Base-by-base conservation (phyloP, 2,888 invertebrate genomes). In the Orthosia cruda region DNA sequence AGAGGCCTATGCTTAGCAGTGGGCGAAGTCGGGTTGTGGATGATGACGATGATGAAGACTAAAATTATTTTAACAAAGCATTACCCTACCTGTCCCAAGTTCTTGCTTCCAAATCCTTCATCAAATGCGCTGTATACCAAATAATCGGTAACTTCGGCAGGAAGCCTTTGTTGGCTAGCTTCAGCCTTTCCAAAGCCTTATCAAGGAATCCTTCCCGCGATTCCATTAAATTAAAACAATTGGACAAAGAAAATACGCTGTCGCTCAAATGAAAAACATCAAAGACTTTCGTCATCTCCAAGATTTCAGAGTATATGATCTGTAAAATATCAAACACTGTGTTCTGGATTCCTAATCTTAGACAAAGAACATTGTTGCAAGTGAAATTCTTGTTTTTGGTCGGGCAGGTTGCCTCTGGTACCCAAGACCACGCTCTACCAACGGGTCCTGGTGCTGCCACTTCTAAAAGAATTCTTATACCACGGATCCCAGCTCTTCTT, bases 391-490 rank as follows among this genome's bases (percentile, higher is more conserved):
- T 81, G 2, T 84, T 88, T 55, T 91, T 92, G 0, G 74, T 87
- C 0, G 91, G 89, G 67, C 95, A 95, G 1, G 86, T 89, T 57
- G 97, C 97, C 74, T 97, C 97, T 1, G 97, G 96, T 47, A 97
- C 97, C 98, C 98, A 98, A 73, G 98, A 98, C 98, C 98, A 98
- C 0, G 98, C 98, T 87, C 98, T 98, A 0, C 98, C 98, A 0
- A 98, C 98, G 86, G 99, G 98, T 0, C 98, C 98, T 1, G 99
- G 99, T 0, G 98, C 98, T 90, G 99, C 98, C 66, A 99, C 98
- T 95, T 99, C 99, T 0, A 99, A 97, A 59, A 99, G 93, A 9
- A 99, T 97, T 85, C 99, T 97, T 66, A 99, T 98, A 0, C 99
- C 99, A 74, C 98, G 96, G 7, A 98, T 91, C 74, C 97, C 96